Evolutionary conservation across 2,797 vertebrate species (phyloP), one percentile per base, ranked within the genome.

Genomic region (Champsocephalus esox): DNA sequence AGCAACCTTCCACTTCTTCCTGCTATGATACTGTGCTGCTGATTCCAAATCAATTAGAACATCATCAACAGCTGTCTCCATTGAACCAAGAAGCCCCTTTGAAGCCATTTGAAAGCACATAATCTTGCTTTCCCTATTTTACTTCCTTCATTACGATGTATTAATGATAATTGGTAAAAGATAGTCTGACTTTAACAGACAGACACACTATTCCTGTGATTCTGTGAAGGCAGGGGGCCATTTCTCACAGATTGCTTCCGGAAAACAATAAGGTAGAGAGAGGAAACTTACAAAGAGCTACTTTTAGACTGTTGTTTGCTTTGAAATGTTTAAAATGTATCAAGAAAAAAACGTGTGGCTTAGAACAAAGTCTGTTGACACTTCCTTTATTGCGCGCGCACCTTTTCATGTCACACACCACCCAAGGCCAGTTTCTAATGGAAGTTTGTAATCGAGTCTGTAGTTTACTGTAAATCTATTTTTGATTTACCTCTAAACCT

Each of bases 301-400:
- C 76, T 59, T 81, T 79, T 73, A 64, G 59, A 79, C n/a, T 19
- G 19, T 19, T 60, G 50, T 76, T 80, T 76, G 8, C 73, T 28
- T 43, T 51, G 24, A 58, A 68, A 46, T 45, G 19, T 65, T 41
- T 46, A 21, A 44, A 58, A 48, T 12, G 9, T 46, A 13, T 21
- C 12, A 5, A 19, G 12, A 28, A 28, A 12, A 52, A 19, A 58
- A 38, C 8, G 32, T 32, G 3, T 28, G 24, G 24, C 24, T 38
- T 10, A 19, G n/a, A 58, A 50, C 19, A 34, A 19, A 62, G 56
- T 7, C 45, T 66, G 41, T 3, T 49, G 52, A 64, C 17, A 17
- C 3, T 16, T 48, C 51, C 46, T 68, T 16, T 62, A 44, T 19
- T 45, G n/a, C 14, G 3, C 1, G 17, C 51, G 56, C 8, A n/a